Evolutionary conservation across 2,888 invertebrate genomes (phyloP), one percentile per base, ranked within the genome.

Genomic region (Drosophila parthenogenetica): DNA sequence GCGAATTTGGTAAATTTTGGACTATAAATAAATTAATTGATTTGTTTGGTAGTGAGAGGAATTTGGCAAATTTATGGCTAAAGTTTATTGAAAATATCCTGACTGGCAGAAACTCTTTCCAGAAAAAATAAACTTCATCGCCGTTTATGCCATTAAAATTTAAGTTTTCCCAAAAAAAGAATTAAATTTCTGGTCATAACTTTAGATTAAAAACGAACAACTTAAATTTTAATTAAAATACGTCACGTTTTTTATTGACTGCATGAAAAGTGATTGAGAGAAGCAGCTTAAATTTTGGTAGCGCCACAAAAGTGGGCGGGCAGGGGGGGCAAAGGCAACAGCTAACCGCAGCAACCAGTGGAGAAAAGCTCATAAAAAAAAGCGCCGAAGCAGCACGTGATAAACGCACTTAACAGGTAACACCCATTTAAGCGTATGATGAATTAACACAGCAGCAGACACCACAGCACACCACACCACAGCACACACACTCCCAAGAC

Each of bases 351-450:
- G 45, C 54, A 64, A 43, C 40, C 32, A 5, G 50, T 35, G 43
- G 40, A 59, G 65, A 37, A 51, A 73, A 72, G 62, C 76, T 68
- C 84, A 70, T 77, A 88, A 83, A 81, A 75, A 68, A 39, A 22
- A 32, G 29, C 50, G 66, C 48, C 68, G 46, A 54, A 62, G 67
- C 84, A 84, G 87, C 89, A 86, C 89, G 85, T 86, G 90, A 90
- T 90, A 87, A 89, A 86, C 86, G 86, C 87, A 83, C 84, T 90
- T 90, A 90, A 88, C 90, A 90, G 88, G 89, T 86, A 82, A 83
- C 88, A 78, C 89, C 90, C 83, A 90, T 89, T 86, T 87, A 75
- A 69, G 61, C 57, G 76, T 66, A 80, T 86, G 86, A 86, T 86
- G 89, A 81, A 85, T 86, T 79, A 80, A 73, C 70, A 55, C 71